These are phyloP conservation scores for Acleris holmiana DNA, from an alignment of 2,888 invertebrate species.

Conservation along the genomic window DNA sequence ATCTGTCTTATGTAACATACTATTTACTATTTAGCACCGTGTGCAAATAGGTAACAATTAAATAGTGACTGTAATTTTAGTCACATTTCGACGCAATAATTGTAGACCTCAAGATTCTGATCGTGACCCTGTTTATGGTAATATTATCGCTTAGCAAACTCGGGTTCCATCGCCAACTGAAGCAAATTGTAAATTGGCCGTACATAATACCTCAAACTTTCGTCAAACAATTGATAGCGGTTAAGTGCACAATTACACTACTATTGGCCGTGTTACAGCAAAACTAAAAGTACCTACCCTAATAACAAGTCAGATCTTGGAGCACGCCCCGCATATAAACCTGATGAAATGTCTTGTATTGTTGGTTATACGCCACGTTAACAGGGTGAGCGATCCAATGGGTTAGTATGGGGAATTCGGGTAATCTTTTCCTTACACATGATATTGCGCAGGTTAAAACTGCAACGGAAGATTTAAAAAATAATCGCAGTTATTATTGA, in stretches of 20 bases:
- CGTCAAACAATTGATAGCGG: constrained; percentile 15
- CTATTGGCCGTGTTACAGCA: neutral
- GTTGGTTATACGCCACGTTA: too few species aligned
- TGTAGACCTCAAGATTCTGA: constrained; percentile 7
- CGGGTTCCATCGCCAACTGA: constrained; percentile 14
- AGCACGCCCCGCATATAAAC: too few species aligned
- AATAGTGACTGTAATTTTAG: neutral
- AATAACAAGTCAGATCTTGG: too few species aligned
- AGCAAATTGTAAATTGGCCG: constrained; percentile 32
- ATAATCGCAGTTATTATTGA: neutral
- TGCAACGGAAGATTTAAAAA: too few species aligned
- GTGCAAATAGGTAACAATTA: neutral
- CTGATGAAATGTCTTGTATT: too few species aligned
- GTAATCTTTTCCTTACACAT: too few species aligned
- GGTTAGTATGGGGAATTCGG: too few species aligned
- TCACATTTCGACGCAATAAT: neutral
- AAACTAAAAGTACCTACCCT: too few species aligned
- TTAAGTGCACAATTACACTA: constrained; percentile 1
- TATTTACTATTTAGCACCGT: neutral
- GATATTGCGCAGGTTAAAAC: too few species aligned
- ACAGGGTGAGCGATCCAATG: too few species aligned
- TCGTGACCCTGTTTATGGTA: constrained; percentile 13
- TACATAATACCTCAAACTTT: constrained; percentile 13
- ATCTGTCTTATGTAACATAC: too few species aligned
- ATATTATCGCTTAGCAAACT: constrained; percentile 21